Base-by-base conservation (phyloP, 2,797 vertebrate genomes). In the Rhynchotus rufescens region DNA sequence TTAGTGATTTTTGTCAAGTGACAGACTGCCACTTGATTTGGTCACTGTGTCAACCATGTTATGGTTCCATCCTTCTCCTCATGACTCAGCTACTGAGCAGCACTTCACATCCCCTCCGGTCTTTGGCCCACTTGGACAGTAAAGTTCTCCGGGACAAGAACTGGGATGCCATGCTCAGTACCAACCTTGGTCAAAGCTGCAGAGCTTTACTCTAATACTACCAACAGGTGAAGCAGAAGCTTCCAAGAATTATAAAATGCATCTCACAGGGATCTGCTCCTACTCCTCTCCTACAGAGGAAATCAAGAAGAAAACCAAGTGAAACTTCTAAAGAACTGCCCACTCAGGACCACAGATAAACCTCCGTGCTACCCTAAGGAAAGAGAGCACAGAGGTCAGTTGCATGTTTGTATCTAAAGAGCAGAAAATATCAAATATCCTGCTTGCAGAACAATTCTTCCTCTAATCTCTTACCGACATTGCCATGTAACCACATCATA, bases 401-500 rank as follows among this genome's bases (percentile, higher is more conserved):
- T n/a, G 38, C 38, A 1, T 52, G 40, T 84, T 82, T 88, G 57
- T 79, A 59, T 71, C 74, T 84, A 22, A 86, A 84, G 15, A 47
- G 23, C 0, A 1, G 40, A 89, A 84, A 72, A 72, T 84, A 94
- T 84, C 80, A 81, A 91, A 92, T 94, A 81, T 73, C 60, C 15
- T 74, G 81, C 84, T 47, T 84, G 64, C 75, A 89, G 56, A 82
- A 57, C 59, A 71, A 89, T 73, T 78, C 20, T 71, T 40, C 74
- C 40, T 69, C 47, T 88, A 54, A 15, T 79, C 52, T 82, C 62
- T 71, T 91, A 77, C 77, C 67, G 64, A 73, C 62, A 68, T 28
- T 74, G 56, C 76, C 36, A 40, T 12, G 34, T 88, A 74, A 81
- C 94, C 84, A 75, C 86, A 78, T 65, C 79, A 92, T 93, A 96